Evolutionary conservation across 2,113 vertebrate species (phyloP).

Genomic region (Channa argus): DNA sequence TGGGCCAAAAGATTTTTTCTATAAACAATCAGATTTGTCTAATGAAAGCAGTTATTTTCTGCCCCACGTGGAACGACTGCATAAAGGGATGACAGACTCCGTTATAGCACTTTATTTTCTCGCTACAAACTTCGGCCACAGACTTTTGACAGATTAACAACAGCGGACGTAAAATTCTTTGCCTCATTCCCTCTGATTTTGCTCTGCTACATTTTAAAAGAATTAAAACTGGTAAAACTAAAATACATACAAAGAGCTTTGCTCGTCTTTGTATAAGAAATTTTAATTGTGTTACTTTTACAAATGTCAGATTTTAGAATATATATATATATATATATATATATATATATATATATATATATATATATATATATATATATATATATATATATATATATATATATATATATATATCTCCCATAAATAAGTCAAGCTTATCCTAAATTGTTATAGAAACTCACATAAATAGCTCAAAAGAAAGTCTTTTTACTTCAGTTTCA

Average conservation of each 20-base stretch:
- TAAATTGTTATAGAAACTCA: background rate
- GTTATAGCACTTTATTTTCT: constrained; percentile 32
- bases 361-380: no score
- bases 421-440: constrained; percentile 36
- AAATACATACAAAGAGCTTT: no score
- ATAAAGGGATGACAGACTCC: background rate
- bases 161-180: background rate
- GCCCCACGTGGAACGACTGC: no score
- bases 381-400: no score
- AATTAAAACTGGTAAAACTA: background rate
- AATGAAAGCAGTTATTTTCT: no score
- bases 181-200: background rate
- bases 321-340: no score
- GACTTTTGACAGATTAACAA: background rate
- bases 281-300: background rate
- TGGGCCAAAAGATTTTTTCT: no score
- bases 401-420: constrained; percentile 57
- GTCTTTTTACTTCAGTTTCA: background rate
- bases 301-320: constrained; percentile 4
- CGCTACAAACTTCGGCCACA: background rate
- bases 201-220: background rate
- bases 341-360: no score
- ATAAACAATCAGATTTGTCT: no score
- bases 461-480: no score
- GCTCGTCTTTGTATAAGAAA: constrained; percentile 4